Evolutionary conservation across 1,140 invertebrate species (phyloP), one percentile per base, ranked within the genome.

Genomic region (Diachasma alloeum): DNA sequence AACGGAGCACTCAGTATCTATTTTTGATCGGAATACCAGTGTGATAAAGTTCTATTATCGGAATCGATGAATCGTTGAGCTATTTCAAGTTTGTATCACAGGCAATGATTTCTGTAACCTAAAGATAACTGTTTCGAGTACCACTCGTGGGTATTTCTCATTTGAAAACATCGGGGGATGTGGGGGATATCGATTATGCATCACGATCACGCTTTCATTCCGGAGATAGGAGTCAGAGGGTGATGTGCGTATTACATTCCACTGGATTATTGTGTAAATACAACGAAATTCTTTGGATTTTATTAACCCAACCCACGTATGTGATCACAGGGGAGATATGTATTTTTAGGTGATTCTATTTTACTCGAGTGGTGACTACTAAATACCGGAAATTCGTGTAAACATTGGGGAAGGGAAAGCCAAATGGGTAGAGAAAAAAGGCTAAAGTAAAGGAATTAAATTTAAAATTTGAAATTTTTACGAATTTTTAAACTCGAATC

Each of bases 21-120:
- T 79, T 79, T 79, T 79, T 69, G 70, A 76, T 74, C 74, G 74
- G 68, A 53, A 76, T 74, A 69, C 56, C 48, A 39, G 15, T 68
- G 42, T 78, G 73, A 74, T 75, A 75, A 78, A 78, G 53, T 63
- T 73, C 56, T 78, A 72, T 75, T 75, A 63, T 68, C 69, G 31
- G 59, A 48, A 48, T 63, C 36, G 31, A 72, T 74, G 63, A 77
- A 68, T 73, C 71, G 71, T 15, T 17, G n/a, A 31, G 72, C 75
- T 79, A 79, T 79, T 79, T 74, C 63, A 74, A 67, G 53, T 73
- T n/a, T 44, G 37, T 79, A 79, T 79, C 73, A 78, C 59, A 78
- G 44, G 31, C 17, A 24, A n/a, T n/a, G 42, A 68, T 70, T 69
- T 53, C 72, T 70, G 31, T 70, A 39, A 72, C 66, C 6, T 56